Conservation (phyloP, 1,140 invertebrate genomes). For the Camponotus pennsylvanicus region DNA sequence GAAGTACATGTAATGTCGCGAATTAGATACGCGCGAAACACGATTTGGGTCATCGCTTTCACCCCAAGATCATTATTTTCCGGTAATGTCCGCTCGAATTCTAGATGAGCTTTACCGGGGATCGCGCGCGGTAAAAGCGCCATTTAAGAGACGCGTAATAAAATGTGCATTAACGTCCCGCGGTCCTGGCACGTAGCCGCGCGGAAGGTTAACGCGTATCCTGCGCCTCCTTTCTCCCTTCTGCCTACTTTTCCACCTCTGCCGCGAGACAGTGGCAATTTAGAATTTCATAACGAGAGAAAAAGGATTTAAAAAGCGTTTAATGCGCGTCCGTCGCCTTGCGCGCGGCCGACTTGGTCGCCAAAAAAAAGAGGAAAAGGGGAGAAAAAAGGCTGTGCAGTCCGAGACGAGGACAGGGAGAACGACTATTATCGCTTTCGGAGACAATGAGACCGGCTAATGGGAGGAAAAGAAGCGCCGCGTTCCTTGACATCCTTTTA, state of each 20-base stretch:
- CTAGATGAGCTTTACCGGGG: constrained; percentile 52
- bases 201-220: constrained; percentile 50
- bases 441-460: constrained; percentile 52
- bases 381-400: constrained; percentile 1
- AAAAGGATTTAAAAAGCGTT: constrained; percentile 53
- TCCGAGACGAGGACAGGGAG: constrained; percentile 25
- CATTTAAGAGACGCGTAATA: constrained; percentile 56
- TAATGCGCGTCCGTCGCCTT: constrained; percentile 33
- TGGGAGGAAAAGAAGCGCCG: constrained; percentile 43
- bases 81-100: constrained; percentile 60
- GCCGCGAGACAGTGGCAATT: constrained; percentile 54
- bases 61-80: constrained; percentile 54
- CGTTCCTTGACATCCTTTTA: constrained; percentile 57
- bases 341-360: constrained; percentile 40
- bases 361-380: neutral
- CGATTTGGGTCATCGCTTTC: constrained; percentile 55
- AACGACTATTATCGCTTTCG: constrained; percentile 56
- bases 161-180: constrained; percentile 58
- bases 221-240: neutral
- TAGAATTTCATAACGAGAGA: constrained; percentile 61
- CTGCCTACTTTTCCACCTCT: constrained; percentile 33
- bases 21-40: constrained; percentile 36
- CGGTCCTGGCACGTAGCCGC: constrained; percentile 51
- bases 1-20: neutral
- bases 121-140: constrained; percentile 47